Evolutionary conservation across 2,888 invertebrate species (phyloP).

Genomic region (Ophion obscuratus): DNA sequence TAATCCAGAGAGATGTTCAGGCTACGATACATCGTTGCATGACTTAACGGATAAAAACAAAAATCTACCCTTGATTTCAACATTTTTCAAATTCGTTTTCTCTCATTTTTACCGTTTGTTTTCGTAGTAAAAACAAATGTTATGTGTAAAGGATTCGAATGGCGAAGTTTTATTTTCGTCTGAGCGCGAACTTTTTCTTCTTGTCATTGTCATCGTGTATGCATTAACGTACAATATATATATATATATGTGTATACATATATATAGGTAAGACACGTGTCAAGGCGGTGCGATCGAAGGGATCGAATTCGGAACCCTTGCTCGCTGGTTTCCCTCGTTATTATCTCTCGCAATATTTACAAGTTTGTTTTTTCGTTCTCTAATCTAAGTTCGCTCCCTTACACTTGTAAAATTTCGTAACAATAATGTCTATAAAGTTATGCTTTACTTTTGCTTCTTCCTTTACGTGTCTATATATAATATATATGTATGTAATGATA

Average conservation of each 20-base stretch:
- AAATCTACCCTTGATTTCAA: conserved; percentile 60
- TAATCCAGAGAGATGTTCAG: conserved; percentile 33
- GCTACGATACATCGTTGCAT: conserved; percentile 68
- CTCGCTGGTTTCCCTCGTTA: background rate
- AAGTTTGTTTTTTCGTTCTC: conserved; percentile 31
- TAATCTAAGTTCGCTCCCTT: conserved; percentile 40
- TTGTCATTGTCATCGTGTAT: conserved; percentile 20
- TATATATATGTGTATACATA: background rate
- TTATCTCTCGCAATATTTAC: conserved; percentile 43
- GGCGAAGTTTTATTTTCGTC: conserved; percentile 6
- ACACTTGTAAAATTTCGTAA: conserved; percentile 59
- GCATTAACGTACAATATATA: conserved; percentile 51
- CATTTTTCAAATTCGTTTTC: background rate
- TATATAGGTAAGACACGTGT: conserved; percentile 22
- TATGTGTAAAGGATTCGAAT: background rate
- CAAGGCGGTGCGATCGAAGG: conserved; percentile 5
- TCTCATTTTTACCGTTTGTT: conserved; percentile 24
- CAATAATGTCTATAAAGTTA: conserved; percentile 55
- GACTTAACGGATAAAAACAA: conserved; percentile 59
- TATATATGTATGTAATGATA: conserved; percentile 58
- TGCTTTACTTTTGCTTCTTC: conserved; percentile 29
- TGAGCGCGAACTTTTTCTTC: background rate
- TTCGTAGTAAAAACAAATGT: conserved; percentile 31
- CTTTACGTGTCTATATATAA: conserved; percentile 41
- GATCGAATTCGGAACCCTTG: background rate